Percentiles rank a stretch among this genome's conserved stretches.
Conservation (phyloP, 1,140 invertebrate species). For the Drosophila melanogaster region Release_6_plus_ISO1_MT NT_033779.5:12122001-12122500, state of each 20-base stretch:
- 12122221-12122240: conserved; percentile 42
- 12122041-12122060: conserved; percentile 15
- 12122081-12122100: conserved; percentile 23
- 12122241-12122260: conserved; percentile 52
- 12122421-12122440: conserved; percentile 77
- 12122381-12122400: conserved; percentile 67
- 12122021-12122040: background rate
- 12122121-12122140: conserved; percentile 58
- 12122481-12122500: conserved; percentile 59
- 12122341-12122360: conserved; percentile 59
- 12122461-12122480: conserved; percentile 21
- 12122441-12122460: conserved; percentile 44
- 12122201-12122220: conserved; percentile 60
- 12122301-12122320: conserved; percentile 43
- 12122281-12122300: conserved; percentile 70
- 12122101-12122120: conserved; percentile 37
- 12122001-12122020: background rate
- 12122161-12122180: conserved; percentile 35
- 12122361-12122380: conserved; percentile 76
- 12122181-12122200: conserved; percentile 23
- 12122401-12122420: conserved; percentile 62
- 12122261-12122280: conserved; percentile 36
- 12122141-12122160: conserved; percentile 56
- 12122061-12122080: background rate
- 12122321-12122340: conserved; percentile 8